A percentile compares a stretch with the other conserved stretches of the same genome.
phyloP scores from a whole-genome alignment of 2,113 vertebrate species.

The Monopterus albus region DNA sequence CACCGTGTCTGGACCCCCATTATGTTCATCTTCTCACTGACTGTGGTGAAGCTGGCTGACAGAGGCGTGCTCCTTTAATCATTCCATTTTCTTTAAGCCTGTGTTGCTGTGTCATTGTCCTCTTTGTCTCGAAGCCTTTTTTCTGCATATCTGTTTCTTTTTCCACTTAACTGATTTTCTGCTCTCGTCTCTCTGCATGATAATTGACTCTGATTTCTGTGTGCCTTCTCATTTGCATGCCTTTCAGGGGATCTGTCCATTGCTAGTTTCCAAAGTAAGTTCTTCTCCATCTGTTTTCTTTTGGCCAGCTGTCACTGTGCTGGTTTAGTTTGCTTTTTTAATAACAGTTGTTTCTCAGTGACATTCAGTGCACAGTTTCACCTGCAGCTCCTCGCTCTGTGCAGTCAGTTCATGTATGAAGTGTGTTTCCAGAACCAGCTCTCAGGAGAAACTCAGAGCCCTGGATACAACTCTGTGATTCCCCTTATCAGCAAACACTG shows the following conservation, averaged over 20 bases:
- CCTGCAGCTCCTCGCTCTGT: background rate
- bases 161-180: conserved; percentile 4
- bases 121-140: background rate
- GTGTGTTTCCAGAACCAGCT: background rate
- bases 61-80: too few relatives aligned
- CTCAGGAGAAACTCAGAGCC: background rate
- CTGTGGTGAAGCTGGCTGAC: too few relatives aligned
- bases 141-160: background rate
- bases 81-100: background rate
- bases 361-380: too few relatives aligned
- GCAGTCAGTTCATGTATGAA: background rate
- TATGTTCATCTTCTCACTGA: too few relatives aligned
- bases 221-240: conserved; percentile 75
- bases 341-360: too few relatives aligned
- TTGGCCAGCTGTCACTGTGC: too few relatives aligned
- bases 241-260: conserved; percentile 88
- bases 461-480: background rate
- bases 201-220: conserved; percentile 27
- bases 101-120: background rate
- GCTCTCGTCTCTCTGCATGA: conserved; percentile 37
- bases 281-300: conserved; percentile 8
- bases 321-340: too few relatives aligned
- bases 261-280: conserved; percentile 94
- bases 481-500: background rate
- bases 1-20: too few relatives aligned